These are phyloP conservation scores for Nannospalax galili DNA, from an alignment of 2,113 vertebrate species.

Conservation along the genomic window DNA sequence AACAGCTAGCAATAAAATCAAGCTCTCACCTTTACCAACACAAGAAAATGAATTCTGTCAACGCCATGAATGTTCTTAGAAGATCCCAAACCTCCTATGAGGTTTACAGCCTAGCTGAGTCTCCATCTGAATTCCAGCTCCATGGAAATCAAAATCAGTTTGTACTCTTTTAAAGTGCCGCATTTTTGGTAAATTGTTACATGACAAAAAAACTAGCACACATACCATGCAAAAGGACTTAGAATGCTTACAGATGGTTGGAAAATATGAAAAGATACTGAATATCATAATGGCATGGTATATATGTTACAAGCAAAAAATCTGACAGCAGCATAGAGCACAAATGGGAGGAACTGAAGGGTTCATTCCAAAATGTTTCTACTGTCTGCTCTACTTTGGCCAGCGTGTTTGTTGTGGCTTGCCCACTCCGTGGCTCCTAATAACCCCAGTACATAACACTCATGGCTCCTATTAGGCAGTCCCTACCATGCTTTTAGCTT, in stretches of 20 bases:
- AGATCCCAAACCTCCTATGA: background rate
- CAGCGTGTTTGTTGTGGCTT: background rate
- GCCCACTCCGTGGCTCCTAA: background rate
- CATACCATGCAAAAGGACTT: background rate
- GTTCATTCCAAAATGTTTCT: background rate
- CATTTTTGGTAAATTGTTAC: background rate
- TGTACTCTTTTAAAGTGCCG: background rate
- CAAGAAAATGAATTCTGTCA: background rate
- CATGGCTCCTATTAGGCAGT: background rate
- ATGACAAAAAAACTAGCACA: background rate
- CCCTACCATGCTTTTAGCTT: background rate
- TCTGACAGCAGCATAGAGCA: background rate
- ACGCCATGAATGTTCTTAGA: background rate
- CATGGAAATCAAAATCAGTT: background rate
- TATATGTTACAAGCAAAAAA: background rate
- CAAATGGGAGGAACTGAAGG: background rate
- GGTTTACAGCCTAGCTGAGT: background rate
- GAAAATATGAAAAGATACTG: background rate
- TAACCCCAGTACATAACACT: background rate
- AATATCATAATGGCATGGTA: background rate
- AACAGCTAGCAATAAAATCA: constrained; percentile 3
- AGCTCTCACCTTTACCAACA: background rate
- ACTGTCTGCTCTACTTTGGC: background rate
- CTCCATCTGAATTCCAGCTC: background rate
- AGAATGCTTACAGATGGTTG: background rate